Base-by-base conservation (phyloP, 2,888 invertebrate species). In the Pachymerium ferrugineum region DNA sequence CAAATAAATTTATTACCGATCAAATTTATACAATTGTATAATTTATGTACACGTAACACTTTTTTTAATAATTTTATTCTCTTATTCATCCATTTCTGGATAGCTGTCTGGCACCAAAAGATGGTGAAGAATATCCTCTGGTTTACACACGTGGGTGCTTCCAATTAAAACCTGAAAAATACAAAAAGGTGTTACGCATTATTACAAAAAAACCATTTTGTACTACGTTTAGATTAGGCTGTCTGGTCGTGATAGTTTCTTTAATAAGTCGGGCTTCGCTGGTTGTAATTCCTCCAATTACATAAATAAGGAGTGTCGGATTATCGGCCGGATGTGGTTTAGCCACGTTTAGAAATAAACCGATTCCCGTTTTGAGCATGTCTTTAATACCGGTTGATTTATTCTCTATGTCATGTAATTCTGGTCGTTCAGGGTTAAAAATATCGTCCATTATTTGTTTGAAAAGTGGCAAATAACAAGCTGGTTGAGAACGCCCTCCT, bases 241-340 rank as follows among this genome's bases (percentile, higher is more conserved):
- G 67, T 16, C 73, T 12, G 1, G 62, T 19, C 10, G 70, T 73
- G 10, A 82, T 76, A 0, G 79, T 77, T 31, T 84, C 83, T 75
- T 79, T 79, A 12, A 84, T 80, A 72, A 81, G 80, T 74, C 82
- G 80, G 4, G 83, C 86, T 81, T 90, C 90, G 75, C 88, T 87
- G 0, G 86, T 85, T 0, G 89, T 88, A 2, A 89, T 82, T 6
- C 90, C 90, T 6, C 90, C 90, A 12, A 90, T 81, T 8, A 90
- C 85, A 79, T 87, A 89, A 14, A 90, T 80, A 22, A 90, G 85
- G 74, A 90, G 83, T 29, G 86, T 84, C 0, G 87, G 85, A 78
- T 87, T 88, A 80, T 90, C 89, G 14, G 87, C 81, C 0, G 89
- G 90, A 75, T 88, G 87, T n/a, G 83, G 81, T 74, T 82, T 84